A percentile compares a stretch with the other conserved stretches of the same genome.
phyloP scores from a whole-genome alignment of 2,888 invertebrate species.

The Pristionchus maxplancki region DNA sequence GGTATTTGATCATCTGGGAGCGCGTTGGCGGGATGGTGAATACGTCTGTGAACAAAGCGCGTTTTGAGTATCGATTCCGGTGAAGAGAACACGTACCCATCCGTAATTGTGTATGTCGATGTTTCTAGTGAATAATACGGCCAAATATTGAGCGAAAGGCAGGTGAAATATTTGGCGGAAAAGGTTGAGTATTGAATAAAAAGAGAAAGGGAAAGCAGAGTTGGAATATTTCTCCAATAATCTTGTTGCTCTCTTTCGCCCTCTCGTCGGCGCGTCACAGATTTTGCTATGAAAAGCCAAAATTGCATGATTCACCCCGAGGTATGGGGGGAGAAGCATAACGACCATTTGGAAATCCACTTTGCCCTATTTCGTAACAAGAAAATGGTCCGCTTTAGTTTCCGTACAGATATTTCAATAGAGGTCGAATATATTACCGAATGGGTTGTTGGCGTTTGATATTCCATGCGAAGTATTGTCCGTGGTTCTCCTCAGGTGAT shows the following conservation, averaged over 20 bases:
- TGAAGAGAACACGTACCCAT: neutral
- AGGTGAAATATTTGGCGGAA: neutral
- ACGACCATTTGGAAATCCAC: neutral
- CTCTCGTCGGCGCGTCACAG: neutral
- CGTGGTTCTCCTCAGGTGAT: neutral
- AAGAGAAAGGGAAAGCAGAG: neutral
- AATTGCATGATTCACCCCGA: constrained; percentile 9
- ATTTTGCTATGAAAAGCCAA: constrained; percentile 32
- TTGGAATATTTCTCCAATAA: constrained; percentile 29
- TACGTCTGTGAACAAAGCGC: neutral
- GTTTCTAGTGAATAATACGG: neutral
- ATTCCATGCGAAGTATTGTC: neutral
- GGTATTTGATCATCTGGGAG: neutral
- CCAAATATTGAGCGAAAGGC: no score
- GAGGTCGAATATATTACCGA: neutral
- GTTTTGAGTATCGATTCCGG: neutral
- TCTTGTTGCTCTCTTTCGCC: constrained; percentile 22
- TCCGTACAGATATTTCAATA: no score
- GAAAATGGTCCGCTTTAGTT: no score
- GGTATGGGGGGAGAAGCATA: constrained; percentile 7
- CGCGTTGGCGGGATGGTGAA: neutral
- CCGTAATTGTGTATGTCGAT: neutral
- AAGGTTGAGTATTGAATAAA: neutral
- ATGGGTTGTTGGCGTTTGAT: neutral
- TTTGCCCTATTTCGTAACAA: neutral